A percentile compares a stretch with the other conserved stretches of the same genome.
These are phyloP conservation scores for Sarcophaga rosellei DNA, from an alignment of 2,888 invertebrate genomes.

Conservation along the genomic window DNA sequence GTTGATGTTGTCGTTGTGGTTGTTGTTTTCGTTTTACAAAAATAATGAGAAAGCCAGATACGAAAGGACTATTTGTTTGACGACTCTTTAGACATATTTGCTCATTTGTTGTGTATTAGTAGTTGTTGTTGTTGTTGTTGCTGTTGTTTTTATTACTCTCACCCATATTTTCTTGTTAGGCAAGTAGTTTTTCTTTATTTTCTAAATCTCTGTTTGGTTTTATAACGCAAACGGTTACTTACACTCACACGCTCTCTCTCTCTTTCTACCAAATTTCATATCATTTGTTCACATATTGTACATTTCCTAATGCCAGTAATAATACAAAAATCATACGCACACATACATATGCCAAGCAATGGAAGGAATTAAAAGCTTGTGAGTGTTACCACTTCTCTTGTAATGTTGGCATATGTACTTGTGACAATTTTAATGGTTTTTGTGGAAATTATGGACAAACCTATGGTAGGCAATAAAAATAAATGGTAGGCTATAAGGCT, in stretches of 20 bases:
- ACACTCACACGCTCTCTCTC: not conserved
- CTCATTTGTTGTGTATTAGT: constrained; percentile 1
- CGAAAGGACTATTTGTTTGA: not conserved
- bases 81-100: not conserved
- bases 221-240: not conserved
- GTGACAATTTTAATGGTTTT: constrained; percentile 29
- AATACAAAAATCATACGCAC: not conserved
- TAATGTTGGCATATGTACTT: not conserved
- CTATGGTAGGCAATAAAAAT: too few species aligned
- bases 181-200: constrained; percentile 1
- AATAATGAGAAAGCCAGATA: not conserved
- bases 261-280: constrained; percentile 30
- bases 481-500: too few species aligned
- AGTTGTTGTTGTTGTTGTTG: not conserved
- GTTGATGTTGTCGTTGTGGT: too few species aligned
- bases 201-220: constrained; percentile 8
- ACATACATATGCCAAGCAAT: not conserved
- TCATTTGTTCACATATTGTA: constrained; percentile 6
- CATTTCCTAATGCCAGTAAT: constrained; percentile 25
- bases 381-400: constrained; percentile 18
- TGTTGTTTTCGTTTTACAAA: not conserved
- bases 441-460: constrained; percentile 8
- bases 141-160: not conserved
- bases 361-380: not conserved
- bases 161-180: constrained; percentile 20